Conservation (phyloP, 2,113 vertebrate genomes). For the Pavo muticus region DNA sequence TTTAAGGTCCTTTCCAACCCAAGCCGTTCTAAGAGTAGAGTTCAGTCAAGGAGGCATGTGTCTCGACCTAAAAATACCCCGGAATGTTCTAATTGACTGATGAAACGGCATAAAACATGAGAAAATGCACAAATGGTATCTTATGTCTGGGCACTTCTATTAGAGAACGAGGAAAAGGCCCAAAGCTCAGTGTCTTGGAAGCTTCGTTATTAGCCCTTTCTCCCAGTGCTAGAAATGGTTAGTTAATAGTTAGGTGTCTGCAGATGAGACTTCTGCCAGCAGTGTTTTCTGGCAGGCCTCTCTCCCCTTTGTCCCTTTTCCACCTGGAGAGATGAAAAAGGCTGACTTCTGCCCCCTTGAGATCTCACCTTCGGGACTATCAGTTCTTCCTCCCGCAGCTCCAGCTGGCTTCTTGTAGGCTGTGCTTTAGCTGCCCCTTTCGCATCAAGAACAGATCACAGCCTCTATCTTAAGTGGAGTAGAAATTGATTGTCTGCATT, state of each 20-base stretch:
- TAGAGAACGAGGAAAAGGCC: neutral
- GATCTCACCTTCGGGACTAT: rapidly evolving
- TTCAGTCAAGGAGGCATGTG: neutral
- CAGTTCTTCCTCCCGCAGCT: neutral
- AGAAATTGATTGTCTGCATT: slow-evolving; percentile 25
- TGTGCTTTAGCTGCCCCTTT: neutral
- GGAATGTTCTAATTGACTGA: neutral
- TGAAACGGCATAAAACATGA: neutral
- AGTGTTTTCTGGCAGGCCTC: neutral
- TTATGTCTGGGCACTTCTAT: neutral
- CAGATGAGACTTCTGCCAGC: neutral
- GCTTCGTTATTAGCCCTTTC: neutral
- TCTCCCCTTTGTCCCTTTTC: neutral
- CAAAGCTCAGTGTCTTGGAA: neutral
- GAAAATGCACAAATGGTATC: neutral
- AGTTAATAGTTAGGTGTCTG: neutral
- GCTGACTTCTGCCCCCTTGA: neutral
- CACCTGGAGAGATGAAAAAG: neutral
- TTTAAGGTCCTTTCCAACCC: no score
- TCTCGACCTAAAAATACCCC: neutral
- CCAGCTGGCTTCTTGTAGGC: neutral
- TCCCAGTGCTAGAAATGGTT: neutral
- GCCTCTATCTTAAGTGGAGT: neutral
- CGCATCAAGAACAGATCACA: neutral
- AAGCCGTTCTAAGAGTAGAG: neutral